Conservation (phyloP, 2,797 vertebrate species). For the Dipus sagitta region DNA sequence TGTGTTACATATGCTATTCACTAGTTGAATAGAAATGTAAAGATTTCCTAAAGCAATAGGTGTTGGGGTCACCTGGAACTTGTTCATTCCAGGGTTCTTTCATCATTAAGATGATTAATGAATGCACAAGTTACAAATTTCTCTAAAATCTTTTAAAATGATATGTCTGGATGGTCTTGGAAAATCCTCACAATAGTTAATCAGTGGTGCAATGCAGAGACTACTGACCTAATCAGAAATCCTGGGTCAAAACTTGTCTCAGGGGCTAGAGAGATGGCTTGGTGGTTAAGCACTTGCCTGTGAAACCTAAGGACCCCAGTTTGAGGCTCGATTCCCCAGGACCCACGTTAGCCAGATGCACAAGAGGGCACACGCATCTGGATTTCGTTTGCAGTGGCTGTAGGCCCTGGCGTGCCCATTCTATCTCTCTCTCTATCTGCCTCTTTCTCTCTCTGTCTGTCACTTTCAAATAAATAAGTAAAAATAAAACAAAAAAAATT, state of each 20-base stretch:
- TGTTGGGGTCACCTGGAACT: not conserved
- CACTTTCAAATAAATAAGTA: too few species aligned
- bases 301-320: too few species aligned
- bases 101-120: conserved; percentile 2
- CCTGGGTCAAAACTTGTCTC: not conserved
- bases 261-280: too few species aligned
- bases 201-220: not conserved
- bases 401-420: too few species aligned
- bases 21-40: not conserved
- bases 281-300: too few species aligned
- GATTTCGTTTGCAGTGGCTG: too few species aligned
- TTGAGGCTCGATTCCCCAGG: too few species aligned
- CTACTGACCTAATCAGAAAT: not conserved
- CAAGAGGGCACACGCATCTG: too few species aligned
- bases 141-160: not conserved
- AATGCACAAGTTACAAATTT: not conserved
- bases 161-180: not conserved
- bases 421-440: too few species aligned
- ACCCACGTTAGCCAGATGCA: too few species aligned
- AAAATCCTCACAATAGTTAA: not conserved
- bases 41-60: not conserved
- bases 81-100: not conserved
- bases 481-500: too few species aligned
- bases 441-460: too few species aligned
- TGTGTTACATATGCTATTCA: not conserved